phyloP scores from a whole-genome alignment of 2,113 vertebrate species.

The Paratilapia polleni region DNA sequence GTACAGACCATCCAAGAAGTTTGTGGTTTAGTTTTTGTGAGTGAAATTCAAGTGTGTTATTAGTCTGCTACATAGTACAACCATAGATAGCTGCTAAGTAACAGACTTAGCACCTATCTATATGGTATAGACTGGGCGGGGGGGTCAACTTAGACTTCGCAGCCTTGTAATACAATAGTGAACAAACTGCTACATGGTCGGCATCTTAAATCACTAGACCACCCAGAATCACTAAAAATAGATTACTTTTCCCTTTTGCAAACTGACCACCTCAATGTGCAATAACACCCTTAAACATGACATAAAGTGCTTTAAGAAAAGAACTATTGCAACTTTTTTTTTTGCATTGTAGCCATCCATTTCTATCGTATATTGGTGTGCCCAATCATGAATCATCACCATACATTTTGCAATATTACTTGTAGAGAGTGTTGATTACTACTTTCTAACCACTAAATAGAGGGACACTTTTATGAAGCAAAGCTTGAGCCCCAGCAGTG shows the following conservation, averaged over 20 bases:
- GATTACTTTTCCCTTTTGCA: background rate
- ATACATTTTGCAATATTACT: background rate
- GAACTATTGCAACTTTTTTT: background rate
- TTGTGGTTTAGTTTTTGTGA: background rate
- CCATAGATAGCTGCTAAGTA: background rate
- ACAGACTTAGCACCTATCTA: background rate
- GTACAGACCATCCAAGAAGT: background rate
- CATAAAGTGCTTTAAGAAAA: background rate
- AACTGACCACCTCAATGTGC: background rate
- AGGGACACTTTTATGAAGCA: constrained; percentile 5
- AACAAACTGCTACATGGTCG: background rate
- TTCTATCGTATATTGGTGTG: background rate
- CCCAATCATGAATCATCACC: background rate
- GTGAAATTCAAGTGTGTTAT: background rate
- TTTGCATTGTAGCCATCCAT: background rate
- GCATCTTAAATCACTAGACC: background rate
- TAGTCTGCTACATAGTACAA: background rate
- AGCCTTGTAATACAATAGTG: too few relatives aligned
- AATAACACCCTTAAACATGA: background rate
- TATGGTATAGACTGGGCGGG: too few relatives aligned
- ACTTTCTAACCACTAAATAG: background rate
- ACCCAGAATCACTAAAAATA: background rate
- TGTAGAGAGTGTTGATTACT: background rate
- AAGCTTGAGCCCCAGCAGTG: constrained; percentile 12
- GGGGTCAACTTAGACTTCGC: too few relatives aligned